Base-by-base conservation (phyloP, 2,888 invertebrate genomes). In the Rambutsinella grinnellia region DNA sequence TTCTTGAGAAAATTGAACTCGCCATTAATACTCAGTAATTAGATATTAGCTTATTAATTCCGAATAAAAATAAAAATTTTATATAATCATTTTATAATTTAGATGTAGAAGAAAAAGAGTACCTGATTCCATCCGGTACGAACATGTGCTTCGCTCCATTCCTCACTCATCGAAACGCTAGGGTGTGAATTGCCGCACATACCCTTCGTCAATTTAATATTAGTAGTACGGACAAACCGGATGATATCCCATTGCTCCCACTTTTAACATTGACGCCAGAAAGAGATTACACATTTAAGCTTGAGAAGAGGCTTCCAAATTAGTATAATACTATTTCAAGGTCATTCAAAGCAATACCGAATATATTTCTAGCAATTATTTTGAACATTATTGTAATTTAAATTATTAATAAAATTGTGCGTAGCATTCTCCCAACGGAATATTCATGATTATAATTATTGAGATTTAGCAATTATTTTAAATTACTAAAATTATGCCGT, bases 131-230 rank as follows among this genome's bases (percentile, higher is more conserved):
- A 49, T 1, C 47, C 1, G 36, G 17, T 26, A 5, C 61, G 2
- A 49, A 26, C 8, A 8, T 49, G 6, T 8, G 5, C 49, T 13
- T 49, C n/a, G 6, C 5, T n/a, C 49, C 49, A n/a, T 49, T 28
- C 1, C 28, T n/a, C 2, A 53, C 51, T 1, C 27, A 21, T 1
- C 27, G 53, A 53, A 63, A 53, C 23, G 63, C 15, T n/a, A 28
- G 51, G 63, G 63, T 15, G 3, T 51, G 13, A 63, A 49, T 66
- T 27, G 67, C 58, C 2, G 67, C 67, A 2, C 58, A 67, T 28
- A 23, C 54, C 2, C 49, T 67, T 1, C 21, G 36, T 6, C 44
- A 67, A 28, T 67, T 58, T 49, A n/a, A n/a, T 8, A 26, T 67
- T 26, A n/a, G n/a, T n/a, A 47, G 26, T 8, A n/a, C 2, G 2